Percentiles rank a stretch among this genome's conserved stretches.
phyloP scores from a whole-genome alignment of 2,888 invertebrate species.

The Athalia circularis region DNA sequence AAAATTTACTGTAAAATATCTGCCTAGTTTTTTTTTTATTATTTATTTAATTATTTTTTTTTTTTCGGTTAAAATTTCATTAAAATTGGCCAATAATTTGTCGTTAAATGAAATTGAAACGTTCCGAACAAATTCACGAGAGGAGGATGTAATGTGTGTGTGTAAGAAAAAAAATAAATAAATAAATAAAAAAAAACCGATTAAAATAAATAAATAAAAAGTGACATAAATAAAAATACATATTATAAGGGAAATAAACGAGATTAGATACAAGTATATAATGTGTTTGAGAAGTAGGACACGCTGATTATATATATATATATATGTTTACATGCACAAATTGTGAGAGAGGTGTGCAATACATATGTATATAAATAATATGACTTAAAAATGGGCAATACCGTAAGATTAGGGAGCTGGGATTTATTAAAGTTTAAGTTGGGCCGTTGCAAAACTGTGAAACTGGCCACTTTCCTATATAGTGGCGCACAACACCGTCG shows the following conservation, averaged over 20 bases:
- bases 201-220: not conserved
- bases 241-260: not conserved
- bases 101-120: too few relatives aligned
- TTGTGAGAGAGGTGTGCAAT: not conserved
- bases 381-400: not conserved
- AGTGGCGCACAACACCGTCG: conserved; percentile 14
- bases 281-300: not conserved
- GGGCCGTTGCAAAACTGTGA: conserved; percentile 40
- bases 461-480: conserved; percentile 30
- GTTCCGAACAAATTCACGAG: too few relatives aligned
- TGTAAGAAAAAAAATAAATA: not conserved
- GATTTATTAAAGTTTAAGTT: conserved; percentile 20
- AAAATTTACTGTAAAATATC: too few relatives aligned
- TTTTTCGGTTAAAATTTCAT: too few relatives aligned
- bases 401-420: not conserved
- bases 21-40: too few relatives aligned
- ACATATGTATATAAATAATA: not conserved
- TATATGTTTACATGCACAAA: too few relatives aligned
- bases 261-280: not conserved
- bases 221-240: not conserved
- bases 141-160: not conserved
- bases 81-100: too few relatives aligned
- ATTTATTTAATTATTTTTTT: too few relatives aligned
- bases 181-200: not conserved
- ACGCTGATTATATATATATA: not conserved